These are phyloP conservation scores for Xyrauchen texanus DNA, from an alignment of 2,113 vertebrate species.

Conservation along the genomic window DNA sequence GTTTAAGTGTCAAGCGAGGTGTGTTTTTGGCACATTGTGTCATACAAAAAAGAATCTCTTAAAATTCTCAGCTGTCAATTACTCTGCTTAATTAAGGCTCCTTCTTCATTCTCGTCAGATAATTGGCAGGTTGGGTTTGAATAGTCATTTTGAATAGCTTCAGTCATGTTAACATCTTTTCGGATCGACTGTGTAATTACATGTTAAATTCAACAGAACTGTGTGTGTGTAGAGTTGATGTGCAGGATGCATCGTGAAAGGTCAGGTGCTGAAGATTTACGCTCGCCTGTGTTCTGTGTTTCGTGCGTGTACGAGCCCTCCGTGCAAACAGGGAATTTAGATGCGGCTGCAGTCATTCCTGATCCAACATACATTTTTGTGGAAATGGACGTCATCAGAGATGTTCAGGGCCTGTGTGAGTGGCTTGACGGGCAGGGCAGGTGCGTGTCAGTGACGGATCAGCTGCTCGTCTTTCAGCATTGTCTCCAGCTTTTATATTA, in stretches of 20 bases:
- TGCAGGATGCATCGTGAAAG: conserved; percentile 67
- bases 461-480: conserved; percentile 87
- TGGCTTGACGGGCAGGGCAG: conserved; percentile 60
- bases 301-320: not conserved
- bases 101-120: conserved; percentile 63
- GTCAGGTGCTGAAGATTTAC: conserved; percentile 69
- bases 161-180: conserved; percentile 47
- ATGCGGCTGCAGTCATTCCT: conserved; percentile 43
- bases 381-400: conserved; percentile 79
- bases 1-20: too few species aligned
- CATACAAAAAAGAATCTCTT: conserved; percentile 37
- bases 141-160: conserved; percentile 61
- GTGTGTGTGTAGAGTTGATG: conserved; percentile 52
- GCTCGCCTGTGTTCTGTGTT: conserved; percentile 22
- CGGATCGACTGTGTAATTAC: conserved; percentile 67
- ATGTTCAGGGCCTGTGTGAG: conserved; percentile 69
- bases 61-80: conserved; percentile 60
- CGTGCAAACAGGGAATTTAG: not conserved
- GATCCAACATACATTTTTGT: conserved; percentile 37
- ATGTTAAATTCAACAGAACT: conserved; percentile 58
- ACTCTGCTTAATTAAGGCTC: conserved; percentile 65
- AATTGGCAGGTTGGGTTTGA: conserved; percentile 68
- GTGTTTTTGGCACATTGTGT: not conserved
- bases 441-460: conserved; percentile 84
- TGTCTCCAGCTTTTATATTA: conserved; percentile 99